Percentiles rank a stretch among this genome's conserved stretches.
These are phyloP conservation scores for Daboia siamensis DNA, from an alignment of 2,113 vertebrate species.

Conservation along the genomic window DNA sequence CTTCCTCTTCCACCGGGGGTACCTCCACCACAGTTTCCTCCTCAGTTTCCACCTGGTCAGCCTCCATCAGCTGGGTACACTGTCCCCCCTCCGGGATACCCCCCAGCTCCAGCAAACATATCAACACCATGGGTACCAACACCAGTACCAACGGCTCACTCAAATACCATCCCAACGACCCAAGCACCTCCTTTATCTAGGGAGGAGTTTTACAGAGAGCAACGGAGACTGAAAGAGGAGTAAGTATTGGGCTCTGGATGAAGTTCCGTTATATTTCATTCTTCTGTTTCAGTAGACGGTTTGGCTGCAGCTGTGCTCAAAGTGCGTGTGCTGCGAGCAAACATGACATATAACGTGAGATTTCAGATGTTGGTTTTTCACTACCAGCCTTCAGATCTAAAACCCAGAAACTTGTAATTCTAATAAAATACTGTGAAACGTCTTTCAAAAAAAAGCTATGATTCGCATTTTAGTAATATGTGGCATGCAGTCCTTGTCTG, in stretches of 20 bases:
- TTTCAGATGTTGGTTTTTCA: constrained; percentile 55
- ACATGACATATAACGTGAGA: constrained; percentile 43
- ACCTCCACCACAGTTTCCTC: constrained; percentile 78
- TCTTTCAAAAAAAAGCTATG: constrained; percentile 64
- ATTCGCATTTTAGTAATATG: constrained; percentile 68
- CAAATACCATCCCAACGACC: constrained; percentile 74
- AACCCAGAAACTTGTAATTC: constrained; percentile 61
- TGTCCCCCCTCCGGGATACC: constrained; percentile 88
- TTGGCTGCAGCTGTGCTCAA: constrained; percentile 47
- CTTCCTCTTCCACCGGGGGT: constrained; percentile 82
- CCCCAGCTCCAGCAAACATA: constrained; percentile 78
- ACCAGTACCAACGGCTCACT: constrained; percentile 75
- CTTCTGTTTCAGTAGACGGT: constrained; percentile 57
- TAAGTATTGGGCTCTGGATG: constrained; percentile 70
- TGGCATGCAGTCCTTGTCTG: constrained; percentile 66
- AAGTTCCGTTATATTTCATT: constrained; percentile 52
- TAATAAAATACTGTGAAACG: constrained; percentile 54
- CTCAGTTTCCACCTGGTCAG: constrained; percentile 83
- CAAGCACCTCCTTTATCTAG: constrained; percentile 84
- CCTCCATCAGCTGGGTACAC: constrained; percentile 80
- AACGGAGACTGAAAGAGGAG: constrained; percentile 88
- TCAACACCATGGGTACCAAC: constrained; percentile 83
- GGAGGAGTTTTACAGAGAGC: constrained; percentile 91
- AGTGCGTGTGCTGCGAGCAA: constrained; percentile 60
- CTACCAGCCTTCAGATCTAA: constrained; percentile 35